These are phyloP conservation scores for Caenorhabditis sp. DNA, from an alignment of 2,888 invertebrate genomes.

Conservation along the genomic window DNA sequence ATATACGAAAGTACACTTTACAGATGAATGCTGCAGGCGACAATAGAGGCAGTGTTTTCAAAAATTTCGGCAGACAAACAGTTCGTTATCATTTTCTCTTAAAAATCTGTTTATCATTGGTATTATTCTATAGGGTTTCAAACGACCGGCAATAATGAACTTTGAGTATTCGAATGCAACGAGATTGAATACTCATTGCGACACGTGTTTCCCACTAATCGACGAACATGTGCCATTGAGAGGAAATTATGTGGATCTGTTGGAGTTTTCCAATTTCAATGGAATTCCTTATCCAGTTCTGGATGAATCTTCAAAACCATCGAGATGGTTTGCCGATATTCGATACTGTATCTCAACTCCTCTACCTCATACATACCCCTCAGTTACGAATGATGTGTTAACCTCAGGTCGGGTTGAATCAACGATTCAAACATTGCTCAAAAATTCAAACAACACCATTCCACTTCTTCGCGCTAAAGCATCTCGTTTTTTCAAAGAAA, in stretches of 20 bases:
- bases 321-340: conserved; percentile 52
- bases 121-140: background rate
- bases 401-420: conserved; percentile 32
- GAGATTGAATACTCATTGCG: conserved; percentile 28
- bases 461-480: background rate
- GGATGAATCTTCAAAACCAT: conserved; percentile 17
- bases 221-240: conserved; percentile 4
- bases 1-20: background rate
- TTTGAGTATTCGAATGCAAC: conserved; percentile 5
- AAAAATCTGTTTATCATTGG: background rate
- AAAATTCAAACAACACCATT: conserved; percentile 9
- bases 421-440: conserved; percentile 9
- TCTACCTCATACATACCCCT: conserved; percentile 55
- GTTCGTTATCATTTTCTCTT: conserved; percentile 2
- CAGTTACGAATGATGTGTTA: conserved; percentile 52
- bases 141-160: background rate
- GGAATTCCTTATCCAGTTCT: conserved; percentile 43
- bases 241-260: conserved; percentile 49
- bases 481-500: conserved; percentile 47
- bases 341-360: conserved; percentile 53
- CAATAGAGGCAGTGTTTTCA: conserved; percentile 2
- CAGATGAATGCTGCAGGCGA: conserved; percentile 6
- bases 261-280: conserved; percentile 48
- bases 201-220: conserved; percentile 38
- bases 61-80: background rate